Evolutionary conservation across 1,140 invertebrate species (phyloP), one percentile per base, ranked within the genome.

Genomic region (Lordiphosa clarofinis): DNA sequence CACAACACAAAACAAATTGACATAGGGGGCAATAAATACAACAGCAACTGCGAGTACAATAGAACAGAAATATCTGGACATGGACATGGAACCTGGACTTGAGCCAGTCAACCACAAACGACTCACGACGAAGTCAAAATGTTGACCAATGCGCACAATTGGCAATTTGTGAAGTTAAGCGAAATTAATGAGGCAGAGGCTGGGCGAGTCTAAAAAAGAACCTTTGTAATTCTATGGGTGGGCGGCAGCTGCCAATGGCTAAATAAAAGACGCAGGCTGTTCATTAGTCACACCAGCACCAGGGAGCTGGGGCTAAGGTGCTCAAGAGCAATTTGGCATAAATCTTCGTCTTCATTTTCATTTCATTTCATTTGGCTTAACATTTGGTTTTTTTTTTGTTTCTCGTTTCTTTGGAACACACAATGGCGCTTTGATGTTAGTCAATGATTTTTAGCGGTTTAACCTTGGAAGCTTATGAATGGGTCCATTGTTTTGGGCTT

Each of bases 131-230:
- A 47, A 60, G 66, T 69, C 62, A 81, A 82, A 81, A 55, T 84
- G 72, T 82, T 84, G 76, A 84, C 76, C 76, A 82, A 82, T 82
- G 76, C 68, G 78, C 76, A 82, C 76, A 82, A 82, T 82, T 82
- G 76, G 76, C 76, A 82, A 82, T 82, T 82, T 82, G 76, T 82
- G 76, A 82, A 82, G 76, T 84, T 82, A 84, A 82, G 76, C 76
- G 78, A 84, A 82, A 82, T 82, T 82, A 82, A 82, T 82, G 76
- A 82, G 78, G 56, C 66, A 31, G 57, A 44, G 44, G 46, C 56
- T 56, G 42, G 54, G 59, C 36, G 35, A 56, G 44, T 43, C 31
- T 13, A 10, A 31, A 53, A 37, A 38, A 53, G 56, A 64, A 49
- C 50, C 37, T 24, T 36, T 40, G 58, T 57, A 55, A 68, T 68